Base-by-base conservation (phyloP, 1,140 invertebrate species). In the Vanessa atalanta region DNA sequence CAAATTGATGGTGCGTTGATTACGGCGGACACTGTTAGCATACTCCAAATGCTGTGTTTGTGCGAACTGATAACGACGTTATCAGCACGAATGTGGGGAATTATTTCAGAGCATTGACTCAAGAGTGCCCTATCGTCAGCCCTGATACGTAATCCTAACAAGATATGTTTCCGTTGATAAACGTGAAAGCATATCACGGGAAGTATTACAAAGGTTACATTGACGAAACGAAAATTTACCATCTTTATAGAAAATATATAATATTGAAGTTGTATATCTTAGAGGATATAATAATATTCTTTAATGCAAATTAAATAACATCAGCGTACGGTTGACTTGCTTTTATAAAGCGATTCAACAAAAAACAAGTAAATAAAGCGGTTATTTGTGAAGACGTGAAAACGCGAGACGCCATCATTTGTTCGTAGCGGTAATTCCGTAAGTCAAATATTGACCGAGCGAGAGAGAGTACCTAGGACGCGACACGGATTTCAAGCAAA, bases 401-500 rank as follows among this genome's bases (percentile, higher is more conserved):
- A 61, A 65, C 48, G 47, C 63, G 75, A 76, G 80, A 85, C 83
- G 81, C 84, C 80, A 83, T 86, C 85, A 85, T 86, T 90, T 90
- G 87, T 84, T 76, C 84, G 79, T 87, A 92, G 88, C 90, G 90
- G 90, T 92, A 91, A 88, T 89, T 85, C 84, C 80, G 83, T 83
- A 84, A 84, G 77, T 84, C 85, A 87, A 92, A 91, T 91, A 91
- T 92, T 91, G 86, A 88, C 88, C 64, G 81, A 88, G 84, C 47
- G 75, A 77, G 73, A 69, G 73, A 69, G 77, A 80, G 80, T 78
- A 74, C 83, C 81, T 89, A 84, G 84, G 87, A 90, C 87, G 85
- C 88, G 90, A 92, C 88, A 90, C 88, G 83, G 88, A 92, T 90
- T 92, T 90, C 84, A 76, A 83, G 82, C 81, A 88, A 91, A 91